Evolutionary conservation across 2,113 vertebrate genomes (phyloP).

Genomic region (Ciconia maguari): DNA sequence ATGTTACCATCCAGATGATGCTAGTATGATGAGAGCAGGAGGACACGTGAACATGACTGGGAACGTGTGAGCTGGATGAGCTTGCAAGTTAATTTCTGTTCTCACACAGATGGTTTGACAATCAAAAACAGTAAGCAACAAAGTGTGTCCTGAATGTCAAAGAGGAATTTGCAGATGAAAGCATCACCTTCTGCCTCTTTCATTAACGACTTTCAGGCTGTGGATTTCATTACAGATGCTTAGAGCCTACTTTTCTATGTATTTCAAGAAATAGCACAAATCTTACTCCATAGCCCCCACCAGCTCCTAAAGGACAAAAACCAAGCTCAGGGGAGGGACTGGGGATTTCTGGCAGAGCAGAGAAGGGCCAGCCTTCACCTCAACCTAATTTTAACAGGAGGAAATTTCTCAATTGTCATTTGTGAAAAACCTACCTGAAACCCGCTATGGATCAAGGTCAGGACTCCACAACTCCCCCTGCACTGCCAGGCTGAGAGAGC

Average conservation of each 20-base stretch:
- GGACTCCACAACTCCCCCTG: background rate
- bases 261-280: background rate
- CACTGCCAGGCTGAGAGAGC: background rate
- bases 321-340: background rate
- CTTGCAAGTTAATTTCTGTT: slow-evolving; percentile 4
- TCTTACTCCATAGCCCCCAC: background rate
- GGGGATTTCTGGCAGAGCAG: background rate
- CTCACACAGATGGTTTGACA: background rate
- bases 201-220: background rate
- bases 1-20: background rate
- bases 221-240: background rate
- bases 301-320: background rate
- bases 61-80: background rate
- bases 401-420: background rate
- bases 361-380: background rate
- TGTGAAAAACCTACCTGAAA: background rate
- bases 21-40: background rate
- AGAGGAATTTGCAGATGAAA: slow-evolving; percentile 1
- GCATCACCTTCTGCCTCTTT: background rate
- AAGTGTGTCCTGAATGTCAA: background rate
- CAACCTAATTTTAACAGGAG: background rate
- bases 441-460: background rate
- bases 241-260: background rate
- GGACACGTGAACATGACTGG: background rate
- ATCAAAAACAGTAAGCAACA: background rate